Base-by-base conservation (phyloP, 2,797 vertebrate genomes). In the Acipenser transmontanus region DNA sequence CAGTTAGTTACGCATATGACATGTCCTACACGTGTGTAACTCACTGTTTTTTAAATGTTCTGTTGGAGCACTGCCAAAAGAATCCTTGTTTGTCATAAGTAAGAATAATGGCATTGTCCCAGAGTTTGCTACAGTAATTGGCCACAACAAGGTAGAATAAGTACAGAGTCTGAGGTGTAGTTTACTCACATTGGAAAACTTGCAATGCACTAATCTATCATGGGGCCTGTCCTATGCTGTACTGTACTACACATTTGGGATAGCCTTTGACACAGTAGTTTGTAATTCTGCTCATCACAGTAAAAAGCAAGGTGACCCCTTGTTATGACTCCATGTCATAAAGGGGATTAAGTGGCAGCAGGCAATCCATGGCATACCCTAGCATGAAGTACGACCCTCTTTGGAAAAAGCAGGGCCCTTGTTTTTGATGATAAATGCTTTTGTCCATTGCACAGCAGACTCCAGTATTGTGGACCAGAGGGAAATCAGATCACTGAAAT, bases 401-500 rank as follows among this genome's bases (percentile, higher is more conserved):
- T 2, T 65, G 10, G 6, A 57, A 47, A 65, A 34, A 59, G 34
- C 7, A 6, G 59, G 20, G 59, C 62, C 4, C 64, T 66, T 59
- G 13, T 52, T 52, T 14, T 14, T 12, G 17, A 63, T 47, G 65
- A 70, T 34, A 47, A 70, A 70, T 59, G 65, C 14, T 17, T 54
- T 17, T 9, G 20, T 8, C 20, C 61, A 51, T 62, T n/a, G 52
- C 54, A 20, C 50, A 13, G 17, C 56, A 34, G 34, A 34, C 34
- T 34, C 34, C 34, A 34, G 34, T 34, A 20, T 14, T 14, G 7
- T 12, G n/a, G 59, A 7, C 63, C 50, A 14, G 49, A 62, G 50
- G 48, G n/a, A 64, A 13, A 47, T 69, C 68, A 61, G 50, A 62
- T 51, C 14, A 51, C 50, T 48, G 47, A 62, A 62, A 69, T 50